phyloP scores from a whole-genome alignment of 2,797 vertebrate species.

The Mustela erminea region DNA sequence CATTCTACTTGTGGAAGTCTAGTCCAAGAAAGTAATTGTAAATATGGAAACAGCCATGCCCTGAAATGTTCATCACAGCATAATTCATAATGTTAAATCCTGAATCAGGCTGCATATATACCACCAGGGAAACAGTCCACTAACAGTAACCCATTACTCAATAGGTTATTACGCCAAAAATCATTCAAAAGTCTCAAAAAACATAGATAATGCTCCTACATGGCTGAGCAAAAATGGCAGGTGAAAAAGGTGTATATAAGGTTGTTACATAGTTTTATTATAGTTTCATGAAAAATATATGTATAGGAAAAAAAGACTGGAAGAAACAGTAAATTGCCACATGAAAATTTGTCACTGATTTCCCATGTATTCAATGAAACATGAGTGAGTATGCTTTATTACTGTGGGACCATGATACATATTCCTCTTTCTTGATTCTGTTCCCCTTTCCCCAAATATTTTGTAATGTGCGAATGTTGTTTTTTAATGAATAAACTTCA shows the following conservation, averaged over 20 bases:
- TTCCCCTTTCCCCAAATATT: not conserved
- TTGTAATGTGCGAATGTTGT: not conserved
- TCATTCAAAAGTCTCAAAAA: not conserved
- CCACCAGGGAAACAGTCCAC: not conserved
- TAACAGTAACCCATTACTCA: not conserved
- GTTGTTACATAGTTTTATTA: not conserved
- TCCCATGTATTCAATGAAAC: not conserved
- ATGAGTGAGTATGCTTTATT: not conserved
- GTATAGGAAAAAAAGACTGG: not conserved
- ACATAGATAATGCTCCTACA: not conserved
- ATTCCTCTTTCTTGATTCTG: not conserved
- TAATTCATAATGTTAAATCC: constrained; percentile 5
- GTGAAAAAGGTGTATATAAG: not conserved
- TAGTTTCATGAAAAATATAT: not conserved
- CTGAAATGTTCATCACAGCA: not conserved
- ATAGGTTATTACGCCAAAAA: not conserved
- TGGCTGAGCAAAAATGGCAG: not conserved
- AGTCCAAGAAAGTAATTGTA: not conserved
- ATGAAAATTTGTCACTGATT: not conserved
- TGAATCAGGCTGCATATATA: not conserved
- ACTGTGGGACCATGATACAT: not conserved
- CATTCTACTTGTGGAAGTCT: not conserved
- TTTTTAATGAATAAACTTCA: not conserved
- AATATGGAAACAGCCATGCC: not conserved
- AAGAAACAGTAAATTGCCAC: not conserved